Conservation (phyloP, 2,888 invertebrate genomes). For the Sericinus montela region DNA sequence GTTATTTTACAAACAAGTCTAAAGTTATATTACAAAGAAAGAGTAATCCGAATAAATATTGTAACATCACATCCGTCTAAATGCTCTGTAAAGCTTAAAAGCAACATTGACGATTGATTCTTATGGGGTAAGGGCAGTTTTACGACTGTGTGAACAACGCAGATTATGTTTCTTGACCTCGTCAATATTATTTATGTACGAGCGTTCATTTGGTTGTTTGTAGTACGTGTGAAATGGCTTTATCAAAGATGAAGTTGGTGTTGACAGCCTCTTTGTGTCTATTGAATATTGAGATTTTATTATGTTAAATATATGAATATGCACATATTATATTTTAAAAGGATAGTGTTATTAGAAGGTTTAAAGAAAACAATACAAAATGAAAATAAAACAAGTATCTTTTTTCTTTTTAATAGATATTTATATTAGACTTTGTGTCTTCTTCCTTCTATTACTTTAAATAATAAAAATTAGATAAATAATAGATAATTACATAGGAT, state of each 20-base stretch:
- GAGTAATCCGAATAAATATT: slow-evolving; percentile 19
- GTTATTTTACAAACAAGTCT: too few species aligned
- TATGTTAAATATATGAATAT: too few species aligned
- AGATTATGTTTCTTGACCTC: slow-evolving; percentile 51
- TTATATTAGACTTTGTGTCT: too few species aligned
- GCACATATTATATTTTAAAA: too few species aligned
- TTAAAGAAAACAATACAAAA: too few species aligned
- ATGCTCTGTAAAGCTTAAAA: slow-evolving; percentile 28
- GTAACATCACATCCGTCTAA: slow-evolving; percentile 17
- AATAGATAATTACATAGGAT: too few species aligned
- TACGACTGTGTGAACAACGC: slow-evolving; percentile 47
- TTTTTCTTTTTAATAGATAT: too few species aligned
- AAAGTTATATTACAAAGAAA: slow-evolving; percentile 12
- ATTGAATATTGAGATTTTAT: too few species aligned
- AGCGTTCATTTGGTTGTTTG: slow-evolving; percentile 30
- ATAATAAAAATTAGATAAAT: too few species aligned
- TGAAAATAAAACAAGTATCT: too few species aligned
- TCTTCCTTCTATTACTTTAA: too few species aligned
- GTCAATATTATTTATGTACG: slow-evolving; percentile 48
- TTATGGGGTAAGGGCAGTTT: slow-evolving; percentile 40
- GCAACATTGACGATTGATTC: slow-evolving; percentile 42
- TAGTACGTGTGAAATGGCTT: slow-evolving; percentile 40
- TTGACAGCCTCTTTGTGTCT: not conserved
- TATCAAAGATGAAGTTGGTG: slow-evolving; percentile 27
- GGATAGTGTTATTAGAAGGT: too few species aligned